A percentile compares a stretch with the other conserved stretches of the same genome.
Evolutionary conservation across 2,888 invertebrate species (phyloP).

Genomic region (Pristionchus exspectatus): DNA sequence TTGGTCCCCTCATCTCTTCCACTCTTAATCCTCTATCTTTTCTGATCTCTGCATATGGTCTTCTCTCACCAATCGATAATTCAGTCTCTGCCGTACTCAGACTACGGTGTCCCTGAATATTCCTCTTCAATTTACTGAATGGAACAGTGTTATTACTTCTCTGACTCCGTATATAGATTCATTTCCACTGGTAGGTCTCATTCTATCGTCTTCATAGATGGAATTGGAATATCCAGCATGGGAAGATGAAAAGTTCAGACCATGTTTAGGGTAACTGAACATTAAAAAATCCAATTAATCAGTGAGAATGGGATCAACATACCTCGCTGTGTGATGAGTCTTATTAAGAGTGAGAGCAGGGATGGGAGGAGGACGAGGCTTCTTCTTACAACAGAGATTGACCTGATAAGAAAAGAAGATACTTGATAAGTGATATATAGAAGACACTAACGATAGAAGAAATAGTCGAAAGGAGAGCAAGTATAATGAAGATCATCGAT

Average conservation of each 20-base stretch:
- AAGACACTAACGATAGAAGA: conserved; percentile 42
- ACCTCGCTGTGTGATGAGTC: conserved; percentile 25
- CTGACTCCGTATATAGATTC: conserved; percentile 50
- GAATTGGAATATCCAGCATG: conserved; percentile 53
- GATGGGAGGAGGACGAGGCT: conserved; percentile 54
- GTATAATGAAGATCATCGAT: background rate
- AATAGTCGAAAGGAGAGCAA: conserved; percentile 49
- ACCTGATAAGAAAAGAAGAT: background rate
- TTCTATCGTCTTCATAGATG: conserved; percentile 47
- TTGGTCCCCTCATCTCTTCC: conserved; percentile 37
- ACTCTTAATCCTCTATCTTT: conserved; percentile 32
- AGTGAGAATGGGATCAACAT: background rate
- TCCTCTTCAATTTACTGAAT: background rate
- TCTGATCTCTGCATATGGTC: conserved; percentile 40
- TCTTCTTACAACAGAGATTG: conserved; percentile 44
- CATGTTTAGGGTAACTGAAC: conserved; percentile 43
- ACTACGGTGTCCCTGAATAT: conserved; percentile 9
- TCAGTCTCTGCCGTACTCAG: conserved; percentile 53
- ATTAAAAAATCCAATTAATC: background rate
- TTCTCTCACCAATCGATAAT: conserved; percentile 45
- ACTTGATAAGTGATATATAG: background rate
- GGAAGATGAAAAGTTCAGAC: conserved; percentile 30
- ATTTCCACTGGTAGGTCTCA: conserved; percentile 45
- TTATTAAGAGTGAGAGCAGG: conserved; percentile 40
- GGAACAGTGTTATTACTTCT: background rate